Conservation (phyloP, 2,888 invertebrate species). For the Cryptocephalus primarius region DNA sequence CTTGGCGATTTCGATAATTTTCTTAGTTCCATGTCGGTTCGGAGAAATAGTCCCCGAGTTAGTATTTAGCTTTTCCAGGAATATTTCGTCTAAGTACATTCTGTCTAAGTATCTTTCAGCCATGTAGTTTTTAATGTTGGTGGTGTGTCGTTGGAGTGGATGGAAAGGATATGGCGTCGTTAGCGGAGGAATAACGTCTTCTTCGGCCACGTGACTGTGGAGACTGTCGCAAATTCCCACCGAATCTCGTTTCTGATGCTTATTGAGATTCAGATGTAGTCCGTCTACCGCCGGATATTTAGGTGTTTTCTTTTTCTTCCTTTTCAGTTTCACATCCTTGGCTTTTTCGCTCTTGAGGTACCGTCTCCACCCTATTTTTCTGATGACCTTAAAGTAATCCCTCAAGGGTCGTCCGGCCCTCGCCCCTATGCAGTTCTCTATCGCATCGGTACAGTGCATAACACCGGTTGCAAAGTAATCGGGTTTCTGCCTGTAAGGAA, state of each 20-base stretch:
- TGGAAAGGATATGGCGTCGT: not conserved
- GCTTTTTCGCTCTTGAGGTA: constrained; percentile 9
- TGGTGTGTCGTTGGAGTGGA: constrained; percentile 31
- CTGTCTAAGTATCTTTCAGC: constrained; percentile 36
- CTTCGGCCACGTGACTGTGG: not conserved
- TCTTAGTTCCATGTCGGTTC: not conserved
- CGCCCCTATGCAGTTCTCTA: constrained; percentile 33
- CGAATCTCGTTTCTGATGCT: too few relatives aligned
- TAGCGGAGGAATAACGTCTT: not conserved
- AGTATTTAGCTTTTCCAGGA: constrained; percentile 27
- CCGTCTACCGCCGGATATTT: too few relatives aligned
- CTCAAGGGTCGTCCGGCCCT: constrained; percentile 32
- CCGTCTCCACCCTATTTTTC: constrained; percentile 32
- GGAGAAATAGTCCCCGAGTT: not conserved
- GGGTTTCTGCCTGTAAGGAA: constrained; percentile 30
- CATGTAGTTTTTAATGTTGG: constrained; percentile 33
- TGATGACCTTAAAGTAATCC: constrained; percentile 33
- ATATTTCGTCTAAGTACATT: constrained; percentile 36
- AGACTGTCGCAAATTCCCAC: not conserved
- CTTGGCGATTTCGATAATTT: not conserved
- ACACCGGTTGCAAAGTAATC: constrained; percentile 33
- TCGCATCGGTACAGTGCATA: constrained; percentile 34
- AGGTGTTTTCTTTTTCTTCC: too few relatives aligned
- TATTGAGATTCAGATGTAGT: too few relatives aligned
- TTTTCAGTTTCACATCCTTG: not conserved